Evolutionary conservation across 2,888 invertebrate species (phyloP).

Genomic region (Hyposoter didymator): DNA sequence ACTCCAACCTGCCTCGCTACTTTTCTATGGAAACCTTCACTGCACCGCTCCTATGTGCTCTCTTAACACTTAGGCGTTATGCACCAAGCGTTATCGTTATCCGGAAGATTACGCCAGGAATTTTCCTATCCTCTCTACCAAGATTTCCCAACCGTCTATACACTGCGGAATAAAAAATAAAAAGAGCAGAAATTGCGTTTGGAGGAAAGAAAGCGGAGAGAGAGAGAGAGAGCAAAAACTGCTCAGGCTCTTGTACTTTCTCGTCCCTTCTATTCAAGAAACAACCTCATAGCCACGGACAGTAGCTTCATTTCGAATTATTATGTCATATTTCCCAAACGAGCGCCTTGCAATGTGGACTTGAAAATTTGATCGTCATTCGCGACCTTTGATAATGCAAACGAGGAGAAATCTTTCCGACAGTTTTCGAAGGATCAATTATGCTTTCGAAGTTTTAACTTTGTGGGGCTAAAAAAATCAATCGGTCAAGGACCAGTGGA

Average conservation of each 20-base stretch:
- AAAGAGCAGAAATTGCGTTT: background rate
- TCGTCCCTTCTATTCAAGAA: conserved; percentile 40
- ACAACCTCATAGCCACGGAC: conserved; percentile 4
- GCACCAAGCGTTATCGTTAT: conserved; percentile 70
- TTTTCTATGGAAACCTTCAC: conserved; percentile 11
- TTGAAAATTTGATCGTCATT: background rate
- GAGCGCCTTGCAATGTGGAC: conserved; percentile 1
- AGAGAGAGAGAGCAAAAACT: background rate
- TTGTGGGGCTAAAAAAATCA: no score
- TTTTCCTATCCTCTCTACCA: conserved; percentile 59
- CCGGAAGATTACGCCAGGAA: conserved; percentile 69
- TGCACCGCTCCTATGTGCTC: conserved; percentile 56
- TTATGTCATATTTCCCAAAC: background rate
- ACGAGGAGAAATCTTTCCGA: background rate
- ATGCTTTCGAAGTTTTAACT: no score
- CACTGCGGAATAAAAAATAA: conserved; percentile 11
- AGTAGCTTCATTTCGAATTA: background rate
- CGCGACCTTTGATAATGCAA: background rate
- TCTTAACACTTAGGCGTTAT: conserved; percentile 70
- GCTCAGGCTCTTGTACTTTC: conserved; percentile 35
- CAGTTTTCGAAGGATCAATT: no score
- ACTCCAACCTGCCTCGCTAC: conserved; percentile 19
- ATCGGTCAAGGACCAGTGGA: no score
- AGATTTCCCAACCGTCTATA: conserved; percentile 60
- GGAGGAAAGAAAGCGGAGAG: background rate